Evolutionary conservation across 2,888 invertebrate genomes (phyloP), one percentile per base, ranked within the genome.

Genomic region (Harpalus rufipes): DNA sequence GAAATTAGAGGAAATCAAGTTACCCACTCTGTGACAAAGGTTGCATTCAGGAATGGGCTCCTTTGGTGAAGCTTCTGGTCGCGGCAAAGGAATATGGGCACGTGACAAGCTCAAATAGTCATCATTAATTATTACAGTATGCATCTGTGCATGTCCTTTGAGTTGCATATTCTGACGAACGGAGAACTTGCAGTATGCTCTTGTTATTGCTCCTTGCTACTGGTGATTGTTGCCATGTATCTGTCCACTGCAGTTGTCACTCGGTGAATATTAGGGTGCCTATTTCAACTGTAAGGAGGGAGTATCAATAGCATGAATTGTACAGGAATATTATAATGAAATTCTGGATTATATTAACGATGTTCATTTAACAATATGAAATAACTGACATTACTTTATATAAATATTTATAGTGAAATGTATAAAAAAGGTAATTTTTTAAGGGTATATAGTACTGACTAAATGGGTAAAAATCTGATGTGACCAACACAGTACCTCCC

Each of bases 81-180:
- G 0, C 12, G 76, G 18, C 14, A 7, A 61, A 14, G 61, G 61
- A 39, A 80, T 80, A 25, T 39, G 16, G 80, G 39, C 80, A 80
- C 59, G 61, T 80, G 80, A 4, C 61, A 80, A 10, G 18, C 8
- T 7, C 80, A 80, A 61, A 80, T 80, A 68, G 61, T 59, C 39
- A 80, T 61, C 80, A 80, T 80, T 80, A 80, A 80, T 80, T 59
- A 59, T 25, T 32, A 32, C 32, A 5, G 32, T 4, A 32, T 6
- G 12, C 39, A 25, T 80, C 4, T 4, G 5, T 6, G 12, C 39
- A 25, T 80, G 41, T 32, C 80, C 32, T 39, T 10, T 61, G 25
- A 32, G 32, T 58, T 14, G 21, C 58, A 12, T 25, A n/a, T 51
- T 56, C 63, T 51, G 63, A 25, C 1, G 63, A 21, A 10, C 25